Base-by-base conservation (phyloP, 2,797 vertebrate genomes). In the Dromococcyx pavoninus region DNA sequence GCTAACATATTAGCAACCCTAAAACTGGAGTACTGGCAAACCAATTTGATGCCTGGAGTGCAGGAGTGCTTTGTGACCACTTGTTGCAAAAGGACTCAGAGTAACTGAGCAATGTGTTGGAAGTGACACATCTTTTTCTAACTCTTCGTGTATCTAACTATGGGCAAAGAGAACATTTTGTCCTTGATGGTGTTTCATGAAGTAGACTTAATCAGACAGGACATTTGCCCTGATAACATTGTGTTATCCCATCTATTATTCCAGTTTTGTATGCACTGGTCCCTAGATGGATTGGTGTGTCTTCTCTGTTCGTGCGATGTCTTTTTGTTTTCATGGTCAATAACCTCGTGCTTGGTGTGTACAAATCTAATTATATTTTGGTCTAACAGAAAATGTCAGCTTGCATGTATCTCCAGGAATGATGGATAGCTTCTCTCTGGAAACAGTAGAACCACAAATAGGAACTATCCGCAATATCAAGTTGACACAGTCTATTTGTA, bases 321-420 rank as follows among this genome's bases (percentile, higher is more conserved):
- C 50, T 95, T 92, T 90, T 83, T 88, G 69, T 33, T 93, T 91
- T 53, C 0, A 4, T 94, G 85, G 72, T 74, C 0, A 1, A 91
- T 91, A 94, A 95, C 78, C 75, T 94, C 94, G 86, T 56, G 65
- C 37, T 80, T 82, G 27, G 21, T 71, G 65, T 83, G 92, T 88
- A 87, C 44, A 89, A 93, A 92, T 93, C 75, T 88, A 77, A 83
- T 95, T 81, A 88, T 56, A 48, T 93, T 94, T 91, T 80, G 65
- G 57, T 74, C 65, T 67, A 91, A 87, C 60, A 92, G 78, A 86
- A 95, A 83, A 95, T 69, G 81, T 85, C 92, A 89, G 25, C 33
- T 77, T 60, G 71, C 67, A 46, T 37, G 33, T 58, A 48, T 67
- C 62, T 93, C 50, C 65, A 74, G 46, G 50, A 91, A 83, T 91